These are phyloP conservation scores for Rhorus exstirpatorius DNA, from an alignment of 2,888 invertebrate species.

Conservation along the genomic window DNA sequence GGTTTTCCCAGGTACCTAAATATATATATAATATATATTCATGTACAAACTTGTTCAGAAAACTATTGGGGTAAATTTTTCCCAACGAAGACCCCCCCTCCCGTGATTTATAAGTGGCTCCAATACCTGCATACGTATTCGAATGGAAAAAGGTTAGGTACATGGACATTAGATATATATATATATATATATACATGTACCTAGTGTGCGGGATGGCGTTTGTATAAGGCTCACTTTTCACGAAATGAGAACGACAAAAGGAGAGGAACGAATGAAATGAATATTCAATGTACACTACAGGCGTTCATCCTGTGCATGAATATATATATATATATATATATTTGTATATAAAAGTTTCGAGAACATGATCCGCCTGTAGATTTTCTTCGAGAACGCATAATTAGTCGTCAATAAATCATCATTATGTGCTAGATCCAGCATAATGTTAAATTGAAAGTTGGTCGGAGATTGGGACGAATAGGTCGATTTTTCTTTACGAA, in stretches of 20 bases:
- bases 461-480: no score
- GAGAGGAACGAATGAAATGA: slow-evolving; percentile 32
- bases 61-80: slow-evolving; percentile 39
- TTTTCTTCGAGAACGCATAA: no score
- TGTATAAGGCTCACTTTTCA: slow-evolving; percentile 35
- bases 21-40: neutral
- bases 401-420: no score
- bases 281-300: slow-evolving; percentile 26
- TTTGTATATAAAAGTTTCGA: no score
- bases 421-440: no score
- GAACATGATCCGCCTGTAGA: no score
- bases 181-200: neutral
- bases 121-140: slow-evolving; percentile 26
- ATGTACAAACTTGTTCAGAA: slow-evolving; percentile 14
- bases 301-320: no score
- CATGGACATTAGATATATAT: no score
- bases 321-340: no score
- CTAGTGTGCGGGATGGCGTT: slow-evolving; percentile 5
- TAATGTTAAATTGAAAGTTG: no score
- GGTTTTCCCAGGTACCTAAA: slow-evolving; percentile 65
- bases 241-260: slow-evolving; percentile 17
- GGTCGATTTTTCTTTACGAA: no score
- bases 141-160: slow-evolving; percentile 14
- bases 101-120: slow-evolving; percentile 64
- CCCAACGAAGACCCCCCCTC: slow-evolving; percentile 52